These are phyloP conservation scores for Chaenogobius annularis DNA, from an alignment of 2,113 vertebrate species.

Conservation along the genomic window DNA sequence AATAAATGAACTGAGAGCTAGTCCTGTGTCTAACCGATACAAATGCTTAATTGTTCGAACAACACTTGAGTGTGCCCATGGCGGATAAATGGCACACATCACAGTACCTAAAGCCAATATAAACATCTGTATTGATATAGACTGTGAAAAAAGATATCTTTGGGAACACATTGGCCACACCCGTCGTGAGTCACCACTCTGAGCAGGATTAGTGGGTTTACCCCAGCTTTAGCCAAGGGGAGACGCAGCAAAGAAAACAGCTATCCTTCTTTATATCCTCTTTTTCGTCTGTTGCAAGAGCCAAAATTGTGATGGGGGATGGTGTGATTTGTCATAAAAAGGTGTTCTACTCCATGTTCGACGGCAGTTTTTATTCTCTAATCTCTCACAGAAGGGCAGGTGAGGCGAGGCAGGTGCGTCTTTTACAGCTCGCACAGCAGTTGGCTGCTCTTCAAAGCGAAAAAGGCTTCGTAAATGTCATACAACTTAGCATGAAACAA, in stretches of 20 bases:
- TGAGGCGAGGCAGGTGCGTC: conserved; percentile 73
- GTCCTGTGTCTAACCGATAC: background rate
- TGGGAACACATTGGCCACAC: conserved; percentile 73
- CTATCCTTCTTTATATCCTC: conserved; percentile 64
- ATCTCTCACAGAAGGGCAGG: conserved; percentile 70
- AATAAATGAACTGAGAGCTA: background rate
- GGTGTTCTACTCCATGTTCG: conserved; percentile 48
- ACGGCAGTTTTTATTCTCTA: conserved; percentile 58
- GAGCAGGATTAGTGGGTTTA: conserved; percentile 70
- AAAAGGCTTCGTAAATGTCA: conserved; percentile 56
- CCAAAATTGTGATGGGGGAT: conserved; percentile 39
- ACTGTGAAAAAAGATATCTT: conserved; percentile 68
- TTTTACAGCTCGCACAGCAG: conserved; percentile 64
- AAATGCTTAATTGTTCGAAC: background rate
- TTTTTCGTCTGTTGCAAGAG: conserved; percentile 69
- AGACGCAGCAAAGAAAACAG: conserved; percentile 73
- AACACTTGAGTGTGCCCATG: conserved; percentile 29
- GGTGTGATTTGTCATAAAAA: conserved; percentile 32
- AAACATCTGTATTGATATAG: conserved; percentile 70
- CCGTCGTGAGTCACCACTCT: conserved; percentile 72
- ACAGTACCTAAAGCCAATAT: conserved; percentile 53
- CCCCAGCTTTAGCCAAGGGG: conserved; percentile 70
- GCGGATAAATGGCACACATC: conserved; percentile 61
- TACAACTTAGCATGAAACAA: conserved; percentile 60
- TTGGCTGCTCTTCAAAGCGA: conserved; percentile 73